Evolutionary conservation across 2,888 invertebrate genomes (phyloP), one percentile per base, ranked within the genome.

Genomic region (Cryptocheilus praepositus): DNA sequence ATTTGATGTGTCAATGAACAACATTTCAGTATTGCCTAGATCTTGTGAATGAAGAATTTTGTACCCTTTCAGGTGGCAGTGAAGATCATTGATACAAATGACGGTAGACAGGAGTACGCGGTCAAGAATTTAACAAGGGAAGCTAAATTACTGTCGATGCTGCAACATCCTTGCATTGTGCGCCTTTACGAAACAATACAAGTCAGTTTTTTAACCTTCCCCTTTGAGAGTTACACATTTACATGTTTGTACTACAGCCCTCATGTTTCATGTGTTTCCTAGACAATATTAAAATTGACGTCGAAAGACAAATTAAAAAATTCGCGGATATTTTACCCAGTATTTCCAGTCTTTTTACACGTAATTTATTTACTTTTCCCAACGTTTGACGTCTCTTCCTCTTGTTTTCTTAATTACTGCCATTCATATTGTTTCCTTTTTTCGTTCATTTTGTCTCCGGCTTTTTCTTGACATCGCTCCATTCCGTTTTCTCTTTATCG

Each of bases 21-120:
- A n/a, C n/a, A n/a, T n/a, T n/a, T n/a, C n/a, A n/a, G n/a, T n/a
- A n/a, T n/a, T n/a, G n/a, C n/a, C n/a, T n/a, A n/a, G n/a, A n/a
- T n/a, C n/a, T n/a, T n/a, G n/a, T n/a, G n/a, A n/a, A n/a, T n/a
- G n/a, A n/a, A n/a, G n/a, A n/a, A 5, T 25, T 25, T 2, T 25
- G 3, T 49, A 5, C 8, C 4, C 49, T 87, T 88, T 1, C 86
- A 93, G 93, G 94, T 95, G 81, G 94, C 94, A 16, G 91, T 95
- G 64, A 95, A 95, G 89, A 91, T 95, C 80, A 94, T 95, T 83
- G 94, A 94, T 87, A 90, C 93, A 70, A 91, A 92, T 53, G 91
- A 91, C 80, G 93, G 94, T 80, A 93, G 93, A 79, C 94, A 94
- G 85, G 93, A 93, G 71, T 95, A 95, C 85, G 93, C 94, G 0